Conservation (phyloP, 2,797 vertebrate species). For the Australoheros facetus region DNA sequence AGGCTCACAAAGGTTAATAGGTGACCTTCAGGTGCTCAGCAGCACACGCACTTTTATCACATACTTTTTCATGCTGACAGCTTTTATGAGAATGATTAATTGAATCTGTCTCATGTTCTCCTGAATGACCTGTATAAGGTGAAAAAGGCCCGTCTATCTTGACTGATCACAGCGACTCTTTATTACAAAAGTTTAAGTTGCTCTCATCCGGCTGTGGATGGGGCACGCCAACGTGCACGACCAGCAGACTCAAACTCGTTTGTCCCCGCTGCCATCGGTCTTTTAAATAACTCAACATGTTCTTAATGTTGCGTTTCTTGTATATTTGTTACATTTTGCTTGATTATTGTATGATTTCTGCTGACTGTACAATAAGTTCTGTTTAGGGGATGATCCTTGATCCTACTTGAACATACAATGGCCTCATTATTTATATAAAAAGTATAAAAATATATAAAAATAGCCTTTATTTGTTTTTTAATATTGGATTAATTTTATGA, state of each 20-base stretch:
- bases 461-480: too few relatives aligned
- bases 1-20: fast-evolving
- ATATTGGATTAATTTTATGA: neutral
- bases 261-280: neutral
- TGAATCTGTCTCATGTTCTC: neutral
- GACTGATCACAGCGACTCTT: neutral
- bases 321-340: neutral
- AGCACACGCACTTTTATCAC: fast-evolving
- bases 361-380: neutral
- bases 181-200: neutral
- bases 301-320: neutral
- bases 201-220: neutral
- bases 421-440: neutral
- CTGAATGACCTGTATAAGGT: neutral
- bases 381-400: neutral
- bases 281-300: neutral
- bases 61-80: fast-evolving
- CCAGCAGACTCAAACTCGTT: neutral
- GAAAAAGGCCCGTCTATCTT: neutral
- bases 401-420: neutral
- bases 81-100: neutral
- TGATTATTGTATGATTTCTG: neutral
- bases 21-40: neutral
- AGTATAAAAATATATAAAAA: too few relatives aligned
- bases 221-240: neutral